Percentiles rank a stretch among this genome's conserved stretches.
Conservation (phyloP, 2,797 vertebrate species). For the Phaenicophaeus curvirostris region DNA sequence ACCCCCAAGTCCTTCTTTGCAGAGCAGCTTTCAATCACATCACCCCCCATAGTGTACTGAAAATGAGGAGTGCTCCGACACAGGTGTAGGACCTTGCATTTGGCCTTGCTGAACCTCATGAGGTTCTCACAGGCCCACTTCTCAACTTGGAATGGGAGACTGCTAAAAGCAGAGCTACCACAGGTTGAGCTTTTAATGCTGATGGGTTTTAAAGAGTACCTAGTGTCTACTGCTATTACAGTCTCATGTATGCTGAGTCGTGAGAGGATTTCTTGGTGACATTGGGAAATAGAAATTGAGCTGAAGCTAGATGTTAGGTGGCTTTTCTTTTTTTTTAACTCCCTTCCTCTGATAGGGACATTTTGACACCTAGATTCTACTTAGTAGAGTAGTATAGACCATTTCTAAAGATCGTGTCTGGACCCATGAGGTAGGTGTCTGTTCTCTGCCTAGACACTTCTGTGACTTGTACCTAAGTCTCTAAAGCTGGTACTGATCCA, state of each 20-base stretch:
- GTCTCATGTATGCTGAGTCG: not conserved
- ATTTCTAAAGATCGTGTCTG: not conserved
- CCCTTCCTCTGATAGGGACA: fast-evolving
- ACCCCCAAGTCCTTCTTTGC: too few species aligned
- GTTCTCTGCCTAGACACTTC: not conserved
- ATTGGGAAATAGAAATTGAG: not conserved
- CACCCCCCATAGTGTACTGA: too few species aligned
- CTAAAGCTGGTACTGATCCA: not conserved
- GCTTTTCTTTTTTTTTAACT: not conserved
- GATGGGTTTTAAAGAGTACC: not conserved
- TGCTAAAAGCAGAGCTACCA: not conserved
- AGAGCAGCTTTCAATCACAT: too few species aligned
- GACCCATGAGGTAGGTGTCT: not conserved
- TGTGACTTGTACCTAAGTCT: not conserved
- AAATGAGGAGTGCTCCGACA: too few species aligned
- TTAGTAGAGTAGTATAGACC: not conserved
- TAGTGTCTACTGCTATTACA: fast-evolving
- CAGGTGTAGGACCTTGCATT: too few species aligned
- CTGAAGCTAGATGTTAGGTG: not conserved
- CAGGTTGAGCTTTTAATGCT: not conserved
- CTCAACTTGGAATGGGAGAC: too few species aligned
- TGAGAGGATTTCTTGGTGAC: not conserved
- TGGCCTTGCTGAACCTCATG: too few species aligned
- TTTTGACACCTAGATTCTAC: not conserved
- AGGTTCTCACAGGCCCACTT: too few species aligned